These are phyloP conservation scores for Chelidonichthys spinosus DNA, from an alignment of 2,797 vertebrate genomes.

Conservation along the genomic window DNA sequence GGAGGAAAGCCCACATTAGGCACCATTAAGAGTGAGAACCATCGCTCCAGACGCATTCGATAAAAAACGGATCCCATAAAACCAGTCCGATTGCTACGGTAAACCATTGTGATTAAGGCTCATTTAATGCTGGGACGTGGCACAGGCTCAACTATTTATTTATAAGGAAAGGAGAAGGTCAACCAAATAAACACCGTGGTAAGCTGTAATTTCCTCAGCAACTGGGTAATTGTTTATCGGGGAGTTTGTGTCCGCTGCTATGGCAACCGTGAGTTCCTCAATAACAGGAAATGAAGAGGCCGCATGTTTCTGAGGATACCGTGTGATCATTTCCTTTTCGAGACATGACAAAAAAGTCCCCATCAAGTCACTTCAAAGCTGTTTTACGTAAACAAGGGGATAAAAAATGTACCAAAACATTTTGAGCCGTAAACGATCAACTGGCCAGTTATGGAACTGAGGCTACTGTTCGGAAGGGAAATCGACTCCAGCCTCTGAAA, in stretches of 20 bases:
- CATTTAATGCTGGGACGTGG: constrained; percentile 50
- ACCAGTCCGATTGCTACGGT: constrained; percentile 19
- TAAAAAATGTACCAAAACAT: background rate
- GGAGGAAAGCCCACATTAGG: constrained; percentile 26
- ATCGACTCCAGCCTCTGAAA: background rate
- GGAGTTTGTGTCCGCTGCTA: constrained; percentile 67
- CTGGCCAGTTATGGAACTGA: too few species aligned
- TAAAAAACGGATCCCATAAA: constrained; percentile 9
- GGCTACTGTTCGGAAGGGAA: background rate
- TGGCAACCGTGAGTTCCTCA: constrained; percentile 75
- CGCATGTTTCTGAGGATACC: constrained; percentile 31
- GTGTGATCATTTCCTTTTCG: constrained; percentile 66
- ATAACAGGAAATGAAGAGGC: constrained; percentile 80
- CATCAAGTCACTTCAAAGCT: background rate
- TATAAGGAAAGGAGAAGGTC: constrained; percentile 38
- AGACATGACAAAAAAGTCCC: constrained; percentile 29
- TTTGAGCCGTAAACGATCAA: background rate
- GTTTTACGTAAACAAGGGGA: background rate
- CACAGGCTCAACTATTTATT: constrained; percentile 58
- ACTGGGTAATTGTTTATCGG: constrained; percentile 76
- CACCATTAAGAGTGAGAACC: constrained; percentile 23
- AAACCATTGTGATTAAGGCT: constrained; percentile 58
- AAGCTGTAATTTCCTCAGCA: constrained; percentile 75
- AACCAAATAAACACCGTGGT: constrained; percentile 69
- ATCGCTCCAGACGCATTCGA: constrained; percentile 13